A percentile compares a stretch with the other conserved stretches of the same genome.
Evolutionary conservation across 2,797 vertebrate species (phyloP).

Genomic region (Crax fasciolata): DNA sequence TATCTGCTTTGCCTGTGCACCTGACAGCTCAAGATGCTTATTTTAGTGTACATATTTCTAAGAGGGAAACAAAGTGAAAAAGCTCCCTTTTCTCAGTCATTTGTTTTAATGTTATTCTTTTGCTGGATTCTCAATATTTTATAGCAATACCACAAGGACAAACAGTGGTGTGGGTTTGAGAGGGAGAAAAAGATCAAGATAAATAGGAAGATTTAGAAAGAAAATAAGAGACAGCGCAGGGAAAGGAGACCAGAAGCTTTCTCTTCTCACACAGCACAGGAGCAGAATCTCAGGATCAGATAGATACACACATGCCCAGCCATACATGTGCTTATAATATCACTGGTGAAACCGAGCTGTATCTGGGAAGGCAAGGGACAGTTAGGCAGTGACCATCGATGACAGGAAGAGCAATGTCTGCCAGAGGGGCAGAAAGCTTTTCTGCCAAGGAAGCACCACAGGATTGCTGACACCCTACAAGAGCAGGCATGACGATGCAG

Average conservation of each 20-base stretch:
- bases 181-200: neutral
- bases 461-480: neutral
- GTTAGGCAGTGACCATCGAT: neutral
- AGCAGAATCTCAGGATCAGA: neutral
- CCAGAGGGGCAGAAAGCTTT: neutral
- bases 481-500: neutral
- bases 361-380: neutral
- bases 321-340: neutral
- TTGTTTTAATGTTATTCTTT: neutral
- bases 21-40: neutral
- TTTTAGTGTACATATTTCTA: neutral
- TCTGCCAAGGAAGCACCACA: neutral
- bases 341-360: fast-evolving
- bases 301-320: neutral
- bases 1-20: fast-evolving
- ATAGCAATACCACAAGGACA: neutral
- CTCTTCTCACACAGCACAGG: neutral
- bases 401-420: neutral
- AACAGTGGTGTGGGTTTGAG: neutral
- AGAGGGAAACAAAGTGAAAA: neutral
- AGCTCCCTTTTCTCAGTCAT: neutral
- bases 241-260: neutral
- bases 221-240: neutral
- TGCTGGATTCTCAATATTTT: neutral
- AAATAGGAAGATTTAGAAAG: neutral